These are phyloP conservation scores for Dipus sagitta DNA, from an alignment of 2,797 vertebrate species.

Conservation along the genomic window DNA sequence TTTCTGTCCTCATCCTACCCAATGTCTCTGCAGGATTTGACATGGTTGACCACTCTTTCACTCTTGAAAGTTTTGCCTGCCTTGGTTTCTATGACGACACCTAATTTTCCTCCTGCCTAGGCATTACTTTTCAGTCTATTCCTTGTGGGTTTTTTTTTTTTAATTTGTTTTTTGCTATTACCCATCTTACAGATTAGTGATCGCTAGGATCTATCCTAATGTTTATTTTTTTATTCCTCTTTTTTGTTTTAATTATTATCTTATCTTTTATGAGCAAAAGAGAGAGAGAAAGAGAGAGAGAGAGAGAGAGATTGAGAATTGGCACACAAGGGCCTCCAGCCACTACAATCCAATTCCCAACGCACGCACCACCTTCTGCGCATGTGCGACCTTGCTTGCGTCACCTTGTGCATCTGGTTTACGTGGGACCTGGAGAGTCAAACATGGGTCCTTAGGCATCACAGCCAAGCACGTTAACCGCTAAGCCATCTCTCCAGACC, in stretches of 20 bases:
- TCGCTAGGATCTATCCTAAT: slow-evolving; percentile 34
- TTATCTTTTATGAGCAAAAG: too few relatives aligned
- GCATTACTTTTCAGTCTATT: slow-evolving; percentile 71
- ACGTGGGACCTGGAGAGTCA: too few relatives aligned
- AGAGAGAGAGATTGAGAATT: too few relatives aligned
- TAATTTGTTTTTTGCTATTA: neutral
- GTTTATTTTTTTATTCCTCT: slow-evolving; percentile 6
- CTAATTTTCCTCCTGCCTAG: slow-evolving; percentile 45
- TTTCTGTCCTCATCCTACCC: slow-evolving; percentile 74
- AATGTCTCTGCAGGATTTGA: slow-evolving; percentile 78
- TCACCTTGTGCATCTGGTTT: too few relatives aligned
- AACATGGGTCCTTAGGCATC: too few relatives aligned
- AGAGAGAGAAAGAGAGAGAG: too few relatives aligned
- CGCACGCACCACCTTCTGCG: too few relatives aligned
- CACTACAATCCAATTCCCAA: too few relatives aligned
- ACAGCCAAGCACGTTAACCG: too few relatives aligned
- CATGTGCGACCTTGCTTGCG: too few relatives aligned
- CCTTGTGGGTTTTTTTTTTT: neutral
- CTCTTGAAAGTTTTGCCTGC: slow-evolving; percentile 76
- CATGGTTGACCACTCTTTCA: slow-evolving; percentile 80
- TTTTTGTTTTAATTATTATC: neutral
- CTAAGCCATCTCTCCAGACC: too few relatives aligned
- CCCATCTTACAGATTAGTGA: slow-evolving; percentile 42
- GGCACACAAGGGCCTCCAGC: too few relatives aligned
- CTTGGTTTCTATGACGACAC: slow-evolving; percentile 79